Percentiles rank a stretch among this genome's conserved stretches.
Conservation (phyloP, 2,888 invertebrate species). For the Macropis europaea region DNA sequence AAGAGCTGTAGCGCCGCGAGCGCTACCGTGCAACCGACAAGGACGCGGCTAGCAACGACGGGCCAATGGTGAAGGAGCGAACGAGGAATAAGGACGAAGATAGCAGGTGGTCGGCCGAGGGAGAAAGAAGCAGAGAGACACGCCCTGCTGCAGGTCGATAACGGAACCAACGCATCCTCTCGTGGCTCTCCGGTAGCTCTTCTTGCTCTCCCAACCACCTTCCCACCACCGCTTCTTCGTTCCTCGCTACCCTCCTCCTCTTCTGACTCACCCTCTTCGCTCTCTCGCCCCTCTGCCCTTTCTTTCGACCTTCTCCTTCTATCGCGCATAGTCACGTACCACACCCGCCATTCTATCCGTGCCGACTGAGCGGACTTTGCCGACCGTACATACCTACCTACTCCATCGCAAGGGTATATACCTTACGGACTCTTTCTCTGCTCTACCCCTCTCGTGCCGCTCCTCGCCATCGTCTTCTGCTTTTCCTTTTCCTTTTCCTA, state of each 20-base stretch:
- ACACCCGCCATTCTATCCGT: slow-evolving; percentile 67
- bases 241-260: slow-evolving; percentile 33
- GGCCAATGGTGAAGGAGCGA: slow-evolving; percentile 41
- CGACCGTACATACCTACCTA: slow-evolving; percentile 57
- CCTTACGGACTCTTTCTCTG: slow-evolving; percentile 33
- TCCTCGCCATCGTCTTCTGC: not conserved
- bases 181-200: slow-evolving; percentile 66
- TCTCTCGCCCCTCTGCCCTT: slow-evolving; percentile 24
- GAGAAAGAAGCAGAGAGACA: slow-evolving; percentile 62
- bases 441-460: not conserved
- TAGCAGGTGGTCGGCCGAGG: slow-evolving; percentile 17
- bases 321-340: slow-evolving; percentile 64
- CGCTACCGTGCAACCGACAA: slow-evolving; percentile 20
- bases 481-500: slow-evolving; percentile 37
- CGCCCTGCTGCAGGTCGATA: slow-evolving; percentile 67
- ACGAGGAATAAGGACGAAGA: slow-evolving; percentile 37
- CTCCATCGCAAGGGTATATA: slow-evolving; percentile 58
- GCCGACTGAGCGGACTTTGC: slow-evolving; percentile 63
- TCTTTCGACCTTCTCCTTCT: slow-evolving; percentile 60
- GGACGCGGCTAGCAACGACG: slow-evolving; percentile 21
- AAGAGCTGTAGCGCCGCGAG: slow-evolving; percentile 45
- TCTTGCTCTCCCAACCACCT: slow-evolving; percentile 57
- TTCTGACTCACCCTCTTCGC: slow-evolving; percentile 28
- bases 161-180: slow-evolving; percentile 68
- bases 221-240: slow-evolving; percentile 30